Evolutionary conservation across 2,888 invertebrate species (phyloP).

Genomic region (Eristalis intricaria): DNA sequence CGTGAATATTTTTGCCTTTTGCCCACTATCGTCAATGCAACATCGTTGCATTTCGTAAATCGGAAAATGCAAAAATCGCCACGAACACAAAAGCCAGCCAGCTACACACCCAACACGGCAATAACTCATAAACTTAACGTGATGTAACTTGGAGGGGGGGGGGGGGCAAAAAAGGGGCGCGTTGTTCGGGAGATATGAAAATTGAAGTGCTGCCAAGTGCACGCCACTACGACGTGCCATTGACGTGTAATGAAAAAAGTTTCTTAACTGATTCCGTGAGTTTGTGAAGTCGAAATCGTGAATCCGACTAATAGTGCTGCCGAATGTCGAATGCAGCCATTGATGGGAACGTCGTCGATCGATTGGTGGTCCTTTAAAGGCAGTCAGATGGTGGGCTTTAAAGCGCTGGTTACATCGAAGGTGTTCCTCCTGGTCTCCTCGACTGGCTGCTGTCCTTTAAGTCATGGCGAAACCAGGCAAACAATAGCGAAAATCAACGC

Average conservation of each 20-base stretch:
- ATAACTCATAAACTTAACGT: not conserved
- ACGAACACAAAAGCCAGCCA: not conserved
- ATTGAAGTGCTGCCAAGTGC: not conserved
- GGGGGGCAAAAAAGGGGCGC: not conserved
- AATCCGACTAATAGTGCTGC: not conserved
- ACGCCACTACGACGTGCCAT: not conserved
- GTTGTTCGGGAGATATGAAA: not conserved
- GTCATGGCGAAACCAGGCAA: too few species aligned
- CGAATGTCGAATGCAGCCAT: not conserved
- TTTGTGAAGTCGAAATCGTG: not conserved
- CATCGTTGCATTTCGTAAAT: not conserved
- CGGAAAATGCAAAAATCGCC: not conserved
- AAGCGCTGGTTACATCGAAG: too few species aligned
- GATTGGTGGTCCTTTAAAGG: not conserved
- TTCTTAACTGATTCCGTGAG: not conserved
- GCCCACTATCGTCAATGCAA: not conserved
- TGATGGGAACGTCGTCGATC: not conserved
- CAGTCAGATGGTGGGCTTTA: not conserved
- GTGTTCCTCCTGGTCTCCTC: too few species aligned
- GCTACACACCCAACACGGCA: not conserved
- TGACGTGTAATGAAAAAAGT: slow-evolving; percentile 1
- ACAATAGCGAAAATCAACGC: too few species aligned
- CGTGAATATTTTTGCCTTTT: not conserved
- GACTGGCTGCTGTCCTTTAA: too few species aligned
- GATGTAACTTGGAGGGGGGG: too few species aligned